Base-by-base conservation (phyloP, 2,888 invertebrate genomes). In the Oxycera nigricornis region DNA sequence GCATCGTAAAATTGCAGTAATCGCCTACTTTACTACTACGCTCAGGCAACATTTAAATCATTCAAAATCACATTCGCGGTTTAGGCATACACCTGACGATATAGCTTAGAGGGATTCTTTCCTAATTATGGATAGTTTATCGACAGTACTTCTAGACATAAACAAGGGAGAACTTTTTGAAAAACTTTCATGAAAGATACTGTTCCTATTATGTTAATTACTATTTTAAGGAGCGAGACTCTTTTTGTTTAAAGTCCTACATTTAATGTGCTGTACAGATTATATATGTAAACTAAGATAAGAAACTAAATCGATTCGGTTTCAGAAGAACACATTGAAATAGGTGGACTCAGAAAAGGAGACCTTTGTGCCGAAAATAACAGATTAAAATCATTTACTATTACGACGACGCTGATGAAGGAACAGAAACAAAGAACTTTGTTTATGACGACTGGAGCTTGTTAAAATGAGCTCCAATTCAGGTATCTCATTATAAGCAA, bases 401-500 rank as follows among this genome's bases (percentile, higher is more conserved):
- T n/a, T 6, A 22, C 55, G 20, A 24, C 46, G 46, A n/a, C n/a
- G 46, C 46, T 46, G 46, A 11, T n/a, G n/a, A n/a, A n/a, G n/a
- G n/a, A n/a, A n/a, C n/a, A n/a, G n/a, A 39, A 9, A 9, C 14
- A 9, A 39, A 39, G 39, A 9, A 39, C 39, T 39, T 39, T 39
- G 39, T 39, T 7, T 39, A 9, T n/a, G 9, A 9, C 9, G 39
- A 39, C 14, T 39, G 39, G 14, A 39, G 39, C 17, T n/a, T 4
- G 9, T 17, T 0, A 50, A 50, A 7, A n/a, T 17, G 50, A n/a
- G 50, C 50, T 50, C 17, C 50, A 50, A n/a, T 50, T 6, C 20
- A 22, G 24, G 39, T 39, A 39, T 55, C 17, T 55, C 17, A 46
- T 55, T 22, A 24, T 41, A 65, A 65, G 65, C 65, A 65, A 65